Percentiles rank a stretch among this genome's conserved stretches.
phyloP scores from a whole-genome alignment of 2,797 vertebrate genomes.

The Glossophaga mutica region DNA sequence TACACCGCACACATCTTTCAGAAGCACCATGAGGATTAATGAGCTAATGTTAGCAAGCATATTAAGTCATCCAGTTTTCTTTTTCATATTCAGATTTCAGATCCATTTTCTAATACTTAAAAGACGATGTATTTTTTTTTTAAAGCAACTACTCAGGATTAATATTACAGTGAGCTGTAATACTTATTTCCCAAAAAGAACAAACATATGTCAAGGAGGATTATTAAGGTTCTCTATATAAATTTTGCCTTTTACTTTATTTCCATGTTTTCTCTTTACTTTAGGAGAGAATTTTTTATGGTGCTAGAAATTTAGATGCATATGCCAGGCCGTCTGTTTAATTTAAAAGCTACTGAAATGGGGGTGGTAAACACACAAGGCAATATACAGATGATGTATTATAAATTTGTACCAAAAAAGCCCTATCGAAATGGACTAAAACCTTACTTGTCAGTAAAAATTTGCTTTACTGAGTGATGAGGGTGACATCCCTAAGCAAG shows the following conservation, averaged over 20 bases:
- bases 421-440: neutral
- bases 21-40: constrained; percentile 21
- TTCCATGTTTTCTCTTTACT: constrained; percentile 18
- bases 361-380: neutral
- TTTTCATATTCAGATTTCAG: neutral
- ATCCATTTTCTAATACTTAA: constrained; percentile 39
- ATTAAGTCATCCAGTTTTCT: neutral
- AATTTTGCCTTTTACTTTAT: constrained; percentile 44
- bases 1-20: neutral
- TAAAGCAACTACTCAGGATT: neutral
- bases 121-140: neutral
- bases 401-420: neutral
- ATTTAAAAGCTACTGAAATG: constrained; percentile 45
- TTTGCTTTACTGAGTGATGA: constrained; percentile 32
- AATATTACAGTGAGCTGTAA: constrained; percentile 23
- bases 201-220: constrained; percentile 39
- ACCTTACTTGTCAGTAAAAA: neutral
- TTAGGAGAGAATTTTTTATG: neutral
- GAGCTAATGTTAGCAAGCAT: neutral
- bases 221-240: constrained; percentile 53
- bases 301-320: neutral
- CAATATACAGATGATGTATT: neutral
- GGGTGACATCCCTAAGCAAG: neutral
- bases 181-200: constrained; percentile 20
- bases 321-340: neutral